Percentiles rank a stretch among this genome's conserved stretches.
phyloP scores from a whole-genome alignment of 2,797 vertebrate genomes.

The Mormyrops boulengeri region DNA sequence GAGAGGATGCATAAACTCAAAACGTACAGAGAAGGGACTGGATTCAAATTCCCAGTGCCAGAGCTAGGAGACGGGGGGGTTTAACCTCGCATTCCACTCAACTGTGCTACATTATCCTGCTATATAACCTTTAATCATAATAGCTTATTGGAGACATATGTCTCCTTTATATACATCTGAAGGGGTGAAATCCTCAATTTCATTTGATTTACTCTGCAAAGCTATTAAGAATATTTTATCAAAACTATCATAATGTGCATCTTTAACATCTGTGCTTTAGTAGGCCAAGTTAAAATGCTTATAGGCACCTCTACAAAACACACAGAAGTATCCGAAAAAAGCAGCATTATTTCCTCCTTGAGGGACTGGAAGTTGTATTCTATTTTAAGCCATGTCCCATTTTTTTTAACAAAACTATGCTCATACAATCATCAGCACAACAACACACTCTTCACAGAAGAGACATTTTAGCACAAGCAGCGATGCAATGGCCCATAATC shows the following conservation, averaged over 20 bases:
- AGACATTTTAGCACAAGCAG: background rate
- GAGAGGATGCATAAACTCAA: background rate
- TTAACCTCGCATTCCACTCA: background rate
- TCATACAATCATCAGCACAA: background rate
- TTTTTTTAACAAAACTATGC: background rate
- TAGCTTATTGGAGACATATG: background rate
- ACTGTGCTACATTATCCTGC: background rate
- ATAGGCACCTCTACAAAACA: background rate
- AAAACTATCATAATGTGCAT: background rate
- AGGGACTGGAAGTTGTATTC: background rate
- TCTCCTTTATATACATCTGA: background rate
- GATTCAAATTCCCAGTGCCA: background rate
- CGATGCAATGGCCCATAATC: background rate
- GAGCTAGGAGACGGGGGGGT: background rate
- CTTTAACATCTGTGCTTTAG: background rate
- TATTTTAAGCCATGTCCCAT: background rate
- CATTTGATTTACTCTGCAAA: background rate
- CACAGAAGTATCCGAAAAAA: background rate
- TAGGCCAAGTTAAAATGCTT: background rate
- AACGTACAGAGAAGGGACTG: background rate
- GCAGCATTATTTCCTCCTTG: background rate
- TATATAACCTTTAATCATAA: background rate
- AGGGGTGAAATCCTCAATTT: background rate
- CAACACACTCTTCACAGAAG: background rate
- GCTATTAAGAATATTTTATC: background rate